Evolutionary conservation across 2,797 vertebrate genomes (phyloP).

Genomic region (Toxotes lorentzi): DNA sequence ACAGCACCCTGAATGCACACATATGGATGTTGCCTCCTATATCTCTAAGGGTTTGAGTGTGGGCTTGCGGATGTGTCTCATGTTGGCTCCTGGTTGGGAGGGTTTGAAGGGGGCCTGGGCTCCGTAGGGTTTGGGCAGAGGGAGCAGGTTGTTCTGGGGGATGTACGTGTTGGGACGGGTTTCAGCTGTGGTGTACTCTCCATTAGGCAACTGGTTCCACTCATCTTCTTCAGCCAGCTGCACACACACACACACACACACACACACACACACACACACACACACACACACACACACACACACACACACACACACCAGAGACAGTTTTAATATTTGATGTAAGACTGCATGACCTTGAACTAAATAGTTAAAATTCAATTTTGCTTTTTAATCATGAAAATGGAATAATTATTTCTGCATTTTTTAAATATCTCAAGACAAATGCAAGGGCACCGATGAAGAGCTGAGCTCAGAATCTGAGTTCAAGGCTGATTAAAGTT

Average conservation of each 20-base stretch:
- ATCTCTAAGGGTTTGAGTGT: slow-evolving; percentile 85
- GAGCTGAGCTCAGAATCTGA: slow-evolving; percentile 3
- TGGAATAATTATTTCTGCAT: slow-evolving; percentile 53
- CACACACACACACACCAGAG: slow-evolving; percentile 30
- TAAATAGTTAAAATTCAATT: slow-evolving; percentile 46
- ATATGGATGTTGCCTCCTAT: slow-evolving; percentile 50
- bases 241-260: slow-evolving; percentile 32
- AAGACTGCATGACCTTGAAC: slow-evolving; percentile 56
- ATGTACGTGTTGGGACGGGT: slow-evolving; percentile 88
- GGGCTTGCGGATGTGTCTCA: slow-evolving; percentile 89
- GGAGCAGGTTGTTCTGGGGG: slow-evolving; percentile 80
- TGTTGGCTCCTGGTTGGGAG: slow-evolving; percentile 82
- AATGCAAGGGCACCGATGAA: slow-evolving; percentile 28
- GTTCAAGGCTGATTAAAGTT: slow-evolving; percentile 13
- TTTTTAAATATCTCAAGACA: slow-evolving; percentile 30
- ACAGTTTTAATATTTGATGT: slow-evolving; percentile 61
- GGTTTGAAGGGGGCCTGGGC: slow-evolving; percentile 90
- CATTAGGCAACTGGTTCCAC: slow-evolving; percentile 76
- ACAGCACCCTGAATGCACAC: neutral
- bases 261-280: slow-evolving; percentile 17
- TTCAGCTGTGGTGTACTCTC: slow-evolving; percentile 84
- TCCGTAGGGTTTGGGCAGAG: slow-evolving; percentile 88
- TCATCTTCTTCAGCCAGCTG: slow-evolving; percentile 82
- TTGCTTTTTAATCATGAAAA: slow-evolving; percentile 61
- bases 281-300: slow-evolving; percentile 23